phyloP scores from a whole-genome alignment of 2,888 invertebrate genomes.

The Caenorhabditis virilis region DNA sequence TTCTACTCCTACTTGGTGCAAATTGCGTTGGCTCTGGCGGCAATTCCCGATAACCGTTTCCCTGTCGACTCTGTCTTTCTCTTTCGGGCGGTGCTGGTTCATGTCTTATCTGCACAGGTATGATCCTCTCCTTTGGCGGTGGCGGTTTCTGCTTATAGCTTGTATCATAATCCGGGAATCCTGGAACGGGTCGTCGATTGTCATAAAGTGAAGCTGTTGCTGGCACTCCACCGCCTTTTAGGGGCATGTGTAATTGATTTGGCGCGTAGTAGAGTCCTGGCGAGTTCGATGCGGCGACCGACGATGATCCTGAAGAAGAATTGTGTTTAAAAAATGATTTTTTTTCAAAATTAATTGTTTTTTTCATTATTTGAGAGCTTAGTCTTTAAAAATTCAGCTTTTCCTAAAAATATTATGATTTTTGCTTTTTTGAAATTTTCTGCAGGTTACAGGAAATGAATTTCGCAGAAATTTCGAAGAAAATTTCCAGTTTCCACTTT shows the following conservation, averaged over 20 bases:
- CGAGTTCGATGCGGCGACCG: slow-evolving; percentile 17
- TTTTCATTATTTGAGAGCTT: no score
- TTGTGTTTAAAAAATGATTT: no score
- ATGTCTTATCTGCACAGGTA: slow-evolving; percentile 19
- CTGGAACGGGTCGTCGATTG: slow-evolving; percentile 10
- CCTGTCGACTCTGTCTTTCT: neutral
- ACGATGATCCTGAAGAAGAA: slow-evolving; percentile 28
- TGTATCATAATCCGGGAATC: neutral
- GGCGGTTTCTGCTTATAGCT: slow-evolving; percentile 6
- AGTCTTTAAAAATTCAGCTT: no score
- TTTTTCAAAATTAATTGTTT: no score
- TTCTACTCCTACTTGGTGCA: slow-evolving; percentile 44
- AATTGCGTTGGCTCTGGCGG: neutral
- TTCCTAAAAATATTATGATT: no score
- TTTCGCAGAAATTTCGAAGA: no score
- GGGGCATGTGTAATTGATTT: slow-evolving; percentile 36
- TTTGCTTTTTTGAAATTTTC: no score
- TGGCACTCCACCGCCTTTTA: slow-evolving; percentile 29
- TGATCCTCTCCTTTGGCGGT: slow-evolving; percentile 13
- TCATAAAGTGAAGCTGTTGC: slow-evolving; percentile 26
- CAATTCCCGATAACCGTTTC: neutral
- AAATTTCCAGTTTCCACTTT: no score
- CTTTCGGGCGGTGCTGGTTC: slow-evolving; percentile 2
- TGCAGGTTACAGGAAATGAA: no score
- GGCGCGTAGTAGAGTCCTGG: slow-evolving; percentile 25